Evolutionary conservation across 2,113 vertebrate species (phyloP), one percentile per base, ranked within the genome.

Genomic region (Ibidorhyncha struthersii): DNA sequence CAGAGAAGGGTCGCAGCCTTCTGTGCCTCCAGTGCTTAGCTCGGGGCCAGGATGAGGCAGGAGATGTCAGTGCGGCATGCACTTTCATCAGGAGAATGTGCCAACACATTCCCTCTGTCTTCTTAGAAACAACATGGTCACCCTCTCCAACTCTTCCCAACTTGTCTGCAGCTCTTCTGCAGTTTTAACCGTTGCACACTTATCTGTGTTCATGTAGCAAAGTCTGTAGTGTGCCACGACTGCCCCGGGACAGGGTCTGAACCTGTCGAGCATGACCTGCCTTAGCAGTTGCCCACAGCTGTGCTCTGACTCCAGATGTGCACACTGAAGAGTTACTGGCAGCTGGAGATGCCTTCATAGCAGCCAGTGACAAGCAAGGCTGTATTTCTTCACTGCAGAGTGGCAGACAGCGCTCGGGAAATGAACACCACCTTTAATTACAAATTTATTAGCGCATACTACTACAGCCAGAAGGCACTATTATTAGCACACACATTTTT

Each of bases 181-280:
- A 59, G 62, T 38, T 34, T 61, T 7, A 30, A 40, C 23, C 34
- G 56, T 63, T 36, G 4, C 59, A 4, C 2, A 0, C n/a, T 70
- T 55, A 29, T 15, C 61, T 27, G 23, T 17, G 45, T 32, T 72
- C 23, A 5, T 3, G 4, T 14, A 67, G 15, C 49, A 63, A 47
- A 53, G 23, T 45, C 55, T 13, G 2, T 1, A 0, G 4, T 2
- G 14, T 30, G 62, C 47, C 67, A 36, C 1, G 0, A 10, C 23
- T 59, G 84, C 29, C 59, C 34, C 3, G 2, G 55, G 36, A 13
- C 50, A 25, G 40, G 29, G 13, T 12, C 73, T 58, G 88, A 43
- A 49, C 49, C 62, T 30, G 7, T 1, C 1, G 2, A 29, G 7
- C 40, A 32, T 4, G 3, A 30, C 23, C 30, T n/a, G 32, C 79